Conservation (phyloP, 2,113 vertebrate genomes). For the Oryzias woworae region DNA sequence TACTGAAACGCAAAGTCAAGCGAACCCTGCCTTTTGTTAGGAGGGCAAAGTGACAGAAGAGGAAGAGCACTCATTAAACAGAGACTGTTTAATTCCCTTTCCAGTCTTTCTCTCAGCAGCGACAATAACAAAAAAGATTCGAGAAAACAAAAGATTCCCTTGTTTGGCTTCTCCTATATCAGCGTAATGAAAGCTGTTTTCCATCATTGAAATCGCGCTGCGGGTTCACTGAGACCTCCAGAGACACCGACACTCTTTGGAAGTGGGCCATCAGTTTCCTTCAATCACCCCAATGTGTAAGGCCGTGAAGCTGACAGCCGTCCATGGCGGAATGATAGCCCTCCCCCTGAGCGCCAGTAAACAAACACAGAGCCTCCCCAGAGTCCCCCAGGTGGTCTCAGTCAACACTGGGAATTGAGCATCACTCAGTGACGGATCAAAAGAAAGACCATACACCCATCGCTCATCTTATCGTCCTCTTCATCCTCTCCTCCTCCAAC, state of each 20-base stretch:
- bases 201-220: constrained; percentile 53
- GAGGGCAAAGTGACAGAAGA: constrained; percentile 3
- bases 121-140: constrained; percentile 30
- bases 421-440: constrained; percentile 67
- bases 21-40: constrained; percentile 25
- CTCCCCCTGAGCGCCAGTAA: constrained; percentile 52
- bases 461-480: constrained; percentile 44
- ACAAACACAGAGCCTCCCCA: constrained; percentile 59
- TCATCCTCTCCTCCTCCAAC: constrained; percentile 18
- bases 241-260: constrained; percentile 69
- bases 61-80: constrained; percentile 14
- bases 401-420: constrained; percentile 64
- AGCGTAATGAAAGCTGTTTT: constrained; percentile 57
- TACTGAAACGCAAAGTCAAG: constrained; percentile 22
- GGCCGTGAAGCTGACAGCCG: constrained; percentile 51
- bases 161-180: constrained; percentile 54
- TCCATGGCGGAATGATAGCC: constrained; percentile 48
- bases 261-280: constrained; percentile 63
- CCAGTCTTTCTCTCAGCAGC: constrained; percentile 23
- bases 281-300: constrained; percentile 66
- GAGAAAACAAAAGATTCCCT: constrained; percentile 45
- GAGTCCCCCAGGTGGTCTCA: constrained; percentile 67
- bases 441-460: constrained; percentile 51
- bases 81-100: constrained; percentile 18
- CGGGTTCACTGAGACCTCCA: constrained; percentile 29